Evolutionary conservation across 2,888 invertebrate genomes (phyloP).

Genomic region (Frankliniella fusca): DNA sequence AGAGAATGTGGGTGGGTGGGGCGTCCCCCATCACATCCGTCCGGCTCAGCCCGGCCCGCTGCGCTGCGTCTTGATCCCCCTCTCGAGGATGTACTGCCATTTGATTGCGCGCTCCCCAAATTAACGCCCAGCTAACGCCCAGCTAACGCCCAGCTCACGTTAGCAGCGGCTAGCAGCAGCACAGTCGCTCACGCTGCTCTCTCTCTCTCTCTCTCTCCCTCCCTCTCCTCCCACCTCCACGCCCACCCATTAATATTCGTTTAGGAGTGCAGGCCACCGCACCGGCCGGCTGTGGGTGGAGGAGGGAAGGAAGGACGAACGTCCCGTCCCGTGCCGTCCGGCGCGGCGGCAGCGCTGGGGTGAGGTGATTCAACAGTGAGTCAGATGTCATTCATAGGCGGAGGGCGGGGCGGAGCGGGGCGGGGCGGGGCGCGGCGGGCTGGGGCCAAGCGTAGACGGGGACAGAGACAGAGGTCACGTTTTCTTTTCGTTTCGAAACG

Average conservation of each 20-base stretch:
- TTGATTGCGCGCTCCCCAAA: background rate
- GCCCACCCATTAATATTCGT: conserved; percentile 1
- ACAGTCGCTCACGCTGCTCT: background rate
- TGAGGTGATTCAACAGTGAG: background rate
- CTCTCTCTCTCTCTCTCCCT: background rate
- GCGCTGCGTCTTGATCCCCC: no score
- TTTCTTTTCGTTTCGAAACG: no score
- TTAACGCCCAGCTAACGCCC: background rate
- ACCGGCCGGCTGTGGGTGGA: background rate
- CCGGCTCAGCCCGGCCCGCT: no score
- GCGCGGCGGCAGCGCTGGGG: background rate
- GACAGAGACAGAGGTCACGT: background rate
- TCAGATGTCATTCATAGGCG: background rate
- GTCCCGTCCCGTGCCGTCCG: background rate
- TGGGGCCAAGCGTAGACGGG: background rate
- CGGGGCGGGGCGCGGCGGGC: background rate
- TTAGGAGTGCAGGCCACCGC: background rate
- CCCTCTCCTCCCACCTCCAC: background rate
- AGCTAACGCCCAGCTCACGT: background rate
- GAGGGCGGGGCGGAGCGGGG: background rate
- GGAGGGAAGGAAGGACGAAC: background rate
- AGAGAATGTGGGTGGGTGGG: no score
- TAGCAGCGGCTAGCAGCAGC: background rate
- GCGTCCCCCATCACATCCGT: no score
- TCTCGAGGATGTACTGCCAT: background rate